These are phyloP conservation scores for Ferrisia virgata DNA, from an alignment of 2,888 invertebrate genomes.

Conservation along the genomic window DNA sequence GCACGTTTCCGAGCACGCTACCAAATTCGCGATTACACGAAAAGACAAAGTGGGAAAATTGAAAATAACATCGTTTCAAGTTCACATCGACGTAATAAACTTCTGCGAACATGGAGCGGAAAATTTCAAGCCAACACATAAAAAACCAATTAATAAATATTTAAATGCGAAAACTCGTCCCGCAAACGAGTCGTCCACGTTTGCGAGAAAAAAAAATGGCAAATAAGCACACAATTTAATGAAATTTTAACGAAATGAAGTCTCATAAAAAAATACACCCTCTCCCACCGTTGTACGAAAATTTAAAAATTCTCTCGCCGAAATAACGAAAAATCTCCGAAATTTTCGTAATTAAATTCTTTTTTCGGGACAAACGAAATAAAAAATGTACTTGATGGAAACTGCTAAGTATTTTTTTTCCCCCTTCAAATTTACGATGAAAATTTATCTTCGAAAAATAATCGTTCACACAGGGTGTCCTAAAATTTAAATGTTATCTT, in stretches of 20 bases:
- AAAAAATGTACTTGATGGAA: neutral
- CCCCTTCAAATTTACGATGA: neutral
- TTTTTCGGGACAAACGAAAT: neutral
- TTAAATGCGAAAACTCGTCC: constrained; percentile 8
- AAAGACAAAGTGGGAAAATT: neutral
- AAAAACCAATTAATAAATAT: constrained; percentile 27
- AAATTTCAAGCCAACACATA: constrained; percentile 5
- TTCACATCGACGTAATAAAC: constrained; percentile 17
- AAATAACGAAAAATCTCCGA: neutral
- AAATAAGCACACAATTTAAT: neutral
- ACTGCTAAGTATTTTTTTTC: neutral
- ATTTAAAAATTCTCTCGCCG: neutral
- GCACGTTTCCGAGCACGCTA: neutral
- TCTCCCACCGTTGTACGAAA: neutral
- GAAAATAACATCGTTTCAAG: neutral
- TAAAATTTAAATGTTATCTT: neutral
- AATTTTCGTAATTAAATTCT: constrained; percentile 1
- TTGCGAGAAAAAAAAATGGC: neutral
- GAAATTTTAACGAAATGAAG: neutral
- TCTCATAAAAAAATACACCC: neutral
- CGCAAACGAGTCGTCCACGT: neutral
- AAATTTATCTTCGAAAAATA: neutral
- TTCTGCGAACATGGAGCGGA: neutral
- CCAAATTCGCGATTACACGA: neutral
- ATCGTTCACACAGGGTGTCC: neutral